Conservation (phyloP, 2,797 vertebrate genomes). For the Tapirus indicus region DNA sequence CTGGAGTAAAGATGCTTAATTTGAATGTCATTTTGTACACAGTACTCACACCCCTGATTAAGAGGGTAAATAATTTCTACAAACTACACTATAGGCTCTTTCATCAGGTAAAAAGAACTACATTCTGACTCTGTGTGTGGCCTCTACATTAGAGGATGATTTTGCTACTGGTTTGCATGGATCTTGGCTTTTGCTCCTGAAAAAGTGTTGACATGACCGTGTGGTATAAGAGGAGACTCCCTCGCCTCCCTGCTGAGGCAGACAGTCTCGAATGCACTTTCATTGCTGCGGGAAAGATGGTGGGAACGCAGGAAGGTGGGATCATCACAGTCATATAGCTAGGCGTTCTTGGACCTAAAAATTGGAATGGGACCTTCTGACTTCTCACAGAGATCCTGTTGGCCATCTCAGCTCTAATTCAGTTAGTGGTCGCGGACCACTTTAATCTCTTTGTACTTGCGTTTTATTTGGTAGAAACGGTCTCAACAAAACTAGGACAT, state of each 20-base stretch:
- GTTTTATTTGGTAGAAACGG: slow-evolving; percentile 14
- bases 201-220: not conserved
- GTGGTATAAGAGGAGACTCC: not conserved
- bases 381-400: not conserved
- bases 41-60: not conserved
- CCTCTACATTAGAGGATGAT: not conserved
- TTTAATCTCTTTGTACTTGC: not conserved
- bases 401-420: not conserved
- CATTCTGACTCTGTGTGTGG: not conserved
- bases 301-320: not conserved
- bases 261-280: not conserved
- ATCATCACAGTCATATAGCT: not conserved
- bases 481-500: not conserved
- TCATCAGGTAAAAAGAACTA: not conserved
- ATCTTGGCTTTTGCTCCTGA: not conserved
- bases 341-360: not conserved
- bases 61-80: not conserved
- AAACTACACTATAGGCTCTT: not conserved
- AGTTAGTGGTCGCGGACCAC: not conserved
- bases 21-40: not conserved
- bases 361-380: not conserved
- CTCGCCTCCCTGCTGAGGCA: not conserved
- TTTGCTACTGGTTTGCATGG: not conserved
- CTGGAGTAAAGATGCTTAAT: not conserved
- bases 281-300: not conserved